A percentile compares a stretch with the other conserved stretches of the same genome.
Conservation (phyloP, 2,113 vertebrate genomes). For the Tragulus kanchil region DNA sequence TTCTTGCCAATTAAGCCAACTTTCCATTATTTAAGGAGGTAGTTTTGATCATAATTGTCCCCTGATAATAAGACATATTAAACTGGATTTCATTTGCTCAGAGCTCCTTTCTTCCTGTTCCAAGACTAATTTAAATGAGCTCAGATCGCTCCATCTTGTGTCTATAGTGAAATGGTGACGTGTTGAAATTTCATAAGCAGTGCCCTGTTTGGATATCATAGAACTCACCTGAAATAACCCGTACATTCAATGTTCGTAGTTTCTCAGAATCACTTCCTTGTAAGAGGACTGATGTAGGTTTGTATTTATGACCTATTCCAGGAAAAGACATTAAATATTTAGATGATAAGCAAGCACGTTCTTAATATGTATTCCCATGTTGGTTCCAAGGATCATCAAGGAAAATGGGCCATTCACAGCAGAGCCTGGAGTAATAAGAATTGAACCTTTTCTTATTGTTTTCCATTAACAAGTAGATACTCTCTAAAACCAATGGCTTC, state of each 20-base stretch:
- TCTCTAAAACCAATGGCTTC: slow-evolving; percentile 36
- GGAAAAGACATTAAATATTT: slow-evolving; percentile 76
- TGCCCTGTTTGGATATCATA: not conserved
- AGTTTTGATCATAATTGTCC: slow-evolving; percentile 62
- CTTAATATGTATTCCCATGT: not conserved
- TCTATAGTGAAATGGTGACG: not conserved
- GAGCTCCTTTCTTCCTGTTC: slow-evolving; percentile 19
- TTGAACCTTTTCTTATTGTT: not conserved
- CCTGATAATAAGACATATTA: slow-evolving; percentile 58
- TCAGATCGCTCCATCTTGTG: not conserved
- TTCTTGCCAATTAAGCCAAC: slow-evolving; percentile 77
- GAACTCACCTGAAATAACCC: slow-evolving; percentile 82
- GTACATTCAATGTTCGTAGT: not conserved
- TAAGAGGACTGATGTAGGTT: slow-evolving; percentile 48
- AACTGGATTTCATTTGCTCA: slow-evolving; percentile 53
- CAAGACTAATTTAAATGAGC: slow-evolving; percentile 40
- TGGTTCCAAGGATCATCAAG: not conserved
- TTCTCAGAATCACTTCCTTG: slow-evolving; percentile 73
- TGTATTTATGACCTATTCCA: slow-evolving; percentile 80
- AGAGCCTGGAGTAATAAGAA: not conserved
- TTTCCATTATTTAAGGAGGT: slow-evolving; percentile 75
- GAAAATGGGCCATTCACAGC: not conserved
- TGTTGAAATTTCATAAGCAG: not conserved
- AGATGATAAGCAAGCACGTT: slow-evolving; percentile 24
- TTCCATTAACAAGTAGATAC: slow-evolving; percentile 25